phyloP scores from a whole-genome alignment of 2,797 vertebrate genomes.

The Gastrophryne carolinensis region DNA sequence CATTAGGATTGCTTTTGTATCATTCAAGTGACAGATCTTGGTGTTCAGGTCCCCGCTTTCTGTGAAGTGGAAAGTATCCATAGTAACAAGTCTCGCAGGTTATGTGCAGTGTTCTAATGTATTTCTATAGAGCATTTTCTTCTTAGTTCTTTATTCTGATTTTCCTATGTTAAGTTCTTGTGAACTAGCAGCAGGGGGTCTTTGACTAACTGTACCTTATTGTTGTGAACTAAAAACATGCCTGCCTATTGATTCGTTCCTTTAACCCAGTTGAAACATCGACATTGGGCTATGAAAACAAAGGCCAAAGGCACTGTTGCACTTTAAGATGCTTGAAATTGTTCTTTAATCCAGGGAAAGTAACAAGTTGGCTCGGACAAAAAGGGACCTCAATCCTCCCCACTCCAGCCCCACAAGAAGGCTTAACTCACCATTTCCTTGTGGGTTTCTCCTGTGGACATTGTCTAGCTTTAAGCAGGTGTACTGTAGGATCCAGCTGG shows the following conservation, averaged over 20 bases:
- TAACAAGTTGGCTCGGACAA: no score
- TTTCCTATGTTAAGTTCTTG: neutral
- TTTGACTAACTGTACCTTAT: neutral
- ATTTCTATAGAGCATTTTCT: neutral
- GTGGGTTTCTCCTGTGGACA: no score
- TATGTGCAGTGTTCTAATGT: neutral
- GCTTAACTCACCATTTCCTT: no score
- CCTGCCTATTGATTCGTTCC: neutral
- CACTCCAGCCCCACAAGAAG: no score
- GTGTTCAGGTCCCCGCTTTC: neutral
- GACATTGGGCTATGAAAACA: no score
- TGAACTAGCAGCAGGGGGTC: neutral
- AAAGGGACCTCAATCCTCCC: no score
- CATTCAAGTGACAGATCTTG: neutral
- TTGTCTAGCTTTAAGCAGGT: no score
- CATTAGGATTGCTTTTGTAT: constrained; percentile 11
- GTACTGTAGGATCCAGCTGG: no score
- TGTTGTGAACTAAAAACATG: neutral
- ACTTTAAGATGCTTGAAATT: no score
- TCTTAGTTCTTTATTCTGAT: neutral
- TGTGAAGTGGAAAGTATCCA: constrained; percentile 30
- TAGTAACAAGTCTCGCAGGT: constrained; percentile 14
- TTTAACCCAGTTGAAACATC: neutral
- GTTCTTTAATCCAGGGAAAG: no score
- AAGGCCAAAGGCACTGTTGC: no score